Percentiles rank a stretch among this genome's conserved stretches.
Conservation (phyloP, 2,888 invertebrate genomes). For the Dicranocentrus wangi region DNA sequence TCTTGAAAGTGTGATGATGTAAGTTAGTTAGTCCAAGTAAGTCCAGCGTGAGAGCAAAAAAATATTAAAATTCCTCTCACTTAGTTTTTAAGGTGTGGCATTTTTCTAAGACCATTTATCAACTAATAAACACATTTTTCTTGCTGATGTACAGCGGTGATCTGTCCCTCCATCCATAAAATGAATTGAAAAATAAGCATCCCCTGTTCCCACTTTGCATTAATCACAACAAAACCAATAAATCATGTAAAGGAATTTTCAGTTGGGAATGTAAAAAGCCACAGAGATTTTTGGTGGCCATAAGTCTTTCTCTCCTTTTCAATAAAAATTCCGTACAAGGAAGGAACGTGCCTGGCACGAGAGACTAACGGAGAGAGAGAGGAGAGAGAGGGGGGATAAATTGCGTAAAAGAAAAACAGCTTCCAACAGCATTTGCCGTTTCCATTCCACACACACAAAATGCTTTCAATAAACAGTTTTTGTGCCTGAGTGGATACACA, state of each 20-base stretch:
- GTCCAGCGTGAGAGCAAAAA: too few relatives aligned
- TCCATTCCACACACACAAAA: slow-evolving; percentile 40
- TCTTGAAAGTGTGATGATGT: too few relatives aligned
- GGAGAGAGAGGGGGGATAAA: slow-evolving; percentile 12
- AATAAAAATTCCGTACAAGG: not conserved
- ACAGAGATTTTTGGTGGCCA: not conserved
- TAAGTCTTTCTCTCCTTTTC: not conserved
- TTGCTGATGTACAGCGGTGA: slow-evolving; percentile 8
- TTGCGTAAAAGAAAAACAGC: slow-evolving; percentile 17
- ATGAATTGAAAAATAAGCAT: slow-evolving; percentile 37
- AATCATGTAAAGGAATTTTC: slow-evolving; percentile 48
- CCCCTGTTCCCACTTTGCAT: slow-evolving; percentile 35
- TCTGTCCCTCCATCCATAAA: not conserved
- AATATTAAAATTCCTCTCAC: too few relatives aligned
- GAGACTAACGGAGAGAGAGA: not conserved
- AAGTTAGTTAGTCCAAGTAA: too few relatives aligned
- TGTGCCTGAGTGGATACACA: slow-evolving; percentile 15
- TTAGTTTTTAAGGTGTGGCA: too few relatives aligned
- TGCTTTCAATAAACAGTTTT: slow-evolving; percentile 67
- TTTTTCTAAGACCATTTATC: too few relatives aligned
- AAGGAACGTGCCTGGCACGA: not conserved
- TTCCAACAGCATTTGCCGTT: not conserved
- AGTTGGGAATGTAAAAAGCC: not conserved
- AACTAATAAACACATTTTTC: too few relatives aligned
- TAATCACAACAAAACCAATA: slow-evolving; percentile 54